These are phyloP conservation scores for Aegithalos caudatus DNA, from an alignment of 2,113 vertebrate genomes.

Conservation along the genomic window DNA sequence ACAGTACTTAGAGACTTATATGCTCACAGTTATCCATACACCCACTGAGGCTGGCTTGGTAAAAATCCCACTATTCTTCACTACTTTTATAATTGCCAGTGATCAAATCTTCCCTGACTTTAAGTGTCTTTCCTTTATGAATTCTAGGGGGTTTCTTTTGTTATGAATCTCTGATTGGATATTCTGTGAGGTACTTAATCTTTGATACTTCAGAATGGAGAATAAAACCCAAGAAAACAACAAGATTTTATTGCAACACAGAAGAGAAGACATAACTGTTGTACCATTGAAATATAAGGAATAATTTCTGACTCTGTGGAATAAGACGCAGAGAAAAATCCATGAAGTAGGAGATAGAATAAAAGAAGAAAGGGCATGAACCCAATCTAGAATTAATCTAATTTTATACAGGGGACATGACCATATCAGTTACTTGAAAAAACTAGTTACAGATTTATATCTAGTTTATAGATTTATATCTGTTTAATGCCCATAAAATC, in stretches of 20 bases:
- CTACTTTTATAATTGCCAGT: background rate
- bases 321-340: background rate
- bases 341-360: background rate
- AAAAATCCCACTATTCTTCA: background rate
- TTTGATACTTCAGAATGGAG: background rate
- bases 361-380: background rate
- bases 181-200: background rate
- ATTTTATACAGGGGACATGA: background rate
- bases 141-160: background rate
- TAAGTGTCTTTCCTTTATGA: background rate
- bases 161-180: background rate
- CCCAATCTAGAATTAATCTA: background rate
- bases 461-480: background rate
- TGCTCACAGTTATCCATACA: accelerated
- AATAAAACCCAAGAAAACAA: background rate
- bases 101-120: background rate
- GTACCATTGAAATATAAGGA: background rate
- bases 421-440: background rate
- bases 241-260: background rate
- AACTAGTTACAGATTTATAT: background rate
- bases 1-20: background rate
- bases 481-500: background rate
- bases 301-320: background rate
- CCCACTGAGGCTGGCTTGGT: background rate
- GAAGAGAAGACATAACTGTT: background rate